phyloP scores from a whole-genome alignment of 1,140 invertebrate genomes.

The Apolygus lucorum region DNA sequence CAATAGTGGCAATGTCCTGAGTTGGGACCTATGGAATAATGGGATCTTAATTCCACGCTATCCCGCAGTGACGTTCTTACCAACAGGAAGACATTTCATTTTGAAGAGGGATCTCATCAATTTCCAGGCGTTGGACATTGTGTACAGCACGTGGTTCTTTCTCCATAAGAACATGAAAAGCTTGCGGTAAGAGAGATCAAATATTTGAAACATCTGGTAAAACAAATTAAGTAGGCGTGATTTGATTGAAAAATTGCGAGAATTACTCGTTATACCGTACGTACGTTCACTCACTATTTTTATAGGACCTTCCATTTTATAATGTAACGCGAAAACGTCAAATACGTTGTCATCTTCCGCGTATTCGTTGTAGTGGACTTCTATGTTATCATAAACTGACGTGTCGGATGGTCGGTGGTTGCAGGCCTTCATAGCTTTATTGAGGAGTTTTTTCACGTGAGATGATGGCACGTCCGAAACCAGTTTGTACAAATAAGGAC shows the following conservation, averaged over 20 bases:
- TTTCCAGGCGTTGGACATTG: conserved; percentile 1
- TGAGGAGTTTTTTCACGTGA: background rate
- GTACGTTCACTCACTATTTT: conserved; percentile 4
- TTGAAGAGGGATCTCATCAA: conserved; percentile 1
- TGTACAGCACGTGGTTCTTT: conserved; percentile 2
- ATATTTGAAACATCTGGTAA: conserved; percentile 18
- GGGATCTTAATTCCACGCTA: no score
- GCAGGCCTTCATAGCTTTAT: background rate
- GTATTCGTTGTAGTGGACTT: background rate
- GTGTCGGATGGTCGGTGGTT: background rate
- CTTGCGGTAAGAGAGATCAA: conserved; percentile 10
- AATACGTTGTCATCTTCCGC: background rate
- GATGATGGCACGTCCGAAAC: background rate
- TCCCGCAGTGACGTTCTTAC: no score
- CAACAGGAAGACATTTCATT: background rate
- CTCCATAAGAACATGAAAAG: conserved; percentile 15
- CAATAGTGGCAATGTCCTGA: no score
- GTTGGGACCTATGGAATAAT: no score
- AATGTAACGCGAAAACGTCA: conserved; percentile 13
- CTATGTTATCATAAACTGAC: background rate
- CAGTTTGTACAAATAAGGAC: background rate
- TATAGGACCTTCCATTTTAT: conserved; percentile 10
- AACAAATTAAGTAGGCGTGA: background rate
- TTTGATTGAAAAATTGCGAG: background rate
- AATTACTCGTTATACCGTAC: background rate